Evolutionary conservation across 2,113 vertebrate genomes (phyloP).

Genomic region (Thinocorus orbignyianus): DNA sequence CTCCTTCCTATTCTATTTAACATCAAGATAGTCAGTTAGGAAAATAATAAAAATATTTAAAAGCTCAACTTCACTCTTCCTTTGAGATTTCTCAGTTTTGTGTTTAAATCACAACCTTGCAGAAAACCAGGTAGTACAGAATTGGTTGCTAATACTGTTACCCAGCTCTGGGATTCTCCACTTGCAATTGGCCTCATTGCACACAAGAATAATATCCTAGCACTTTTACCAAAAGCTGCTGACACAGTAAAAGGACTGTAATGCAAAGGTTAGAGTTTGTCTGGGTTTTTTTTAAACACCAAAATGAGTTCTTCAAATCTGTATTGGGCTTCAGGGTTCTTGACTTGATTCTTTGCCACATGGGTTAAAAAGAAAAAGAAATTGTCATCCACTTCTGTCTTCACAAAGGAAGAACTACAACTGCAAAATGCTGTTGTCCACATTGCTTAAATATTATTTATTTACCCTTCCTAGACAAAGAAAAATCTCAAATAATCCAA

Average conservation of each 20-base stretch:
- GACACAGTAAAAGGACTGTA: neutral
- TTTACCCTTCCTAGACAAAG: neutral
- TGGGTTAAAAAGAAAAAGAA: neutral
- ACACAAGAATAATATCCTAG: neutral
- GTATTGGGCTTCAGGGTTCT: neutral
- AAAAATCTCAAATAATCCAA: neutral
- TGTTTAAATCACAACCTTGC: neutral
- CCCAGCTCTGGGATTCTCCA: neutral
- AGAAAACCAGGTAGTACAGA: neutral
- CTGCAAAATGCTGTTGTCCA: neutral
- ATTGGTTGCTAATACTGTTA: neutral
- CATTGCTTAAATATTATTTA: neutral
- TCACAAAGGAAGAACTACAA: neutral
- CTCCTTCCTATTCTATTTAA: neutral
- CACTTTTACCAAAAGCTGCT: neutral
- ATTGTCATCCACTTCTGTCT: neutral
- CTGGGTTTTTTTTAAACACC: neutral
- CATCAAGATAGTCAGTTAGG: neutral
- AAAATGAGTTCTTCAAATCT: neutral
- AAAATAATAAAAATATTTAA: constrained; percentile 4
- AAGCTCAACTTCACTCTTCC: neutral
- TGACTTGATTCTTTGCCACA: neutral
- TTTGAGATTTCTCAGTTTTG: constrained; percentile 24
- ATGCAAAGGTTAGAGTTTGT: neutral
- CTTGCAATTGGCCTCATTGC: neutral